Conservation (phyloP, 2,888 invertebrate genomes). For the Sarcophaga rosellei region DNA sequence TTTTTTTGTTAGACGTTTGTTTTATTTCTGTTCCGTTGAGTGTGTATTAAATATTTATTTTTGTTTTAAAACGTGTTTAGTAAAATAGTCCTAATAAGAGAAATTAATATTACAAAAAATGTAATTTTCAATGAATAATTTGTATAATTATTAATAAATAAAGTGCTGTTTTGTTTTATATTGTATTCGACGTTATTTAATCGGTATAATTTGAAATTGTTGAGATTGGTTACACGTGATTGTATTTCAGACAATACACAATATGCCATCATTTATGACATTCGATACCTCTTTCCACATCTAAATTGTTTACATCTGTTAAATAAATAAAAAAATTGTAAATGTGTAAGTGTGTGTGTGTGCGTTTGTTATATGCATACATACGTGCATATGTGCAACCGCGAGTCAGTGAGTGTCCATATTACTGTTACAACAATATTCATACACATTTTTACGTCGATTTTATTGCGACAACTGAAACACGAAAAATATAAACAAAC, state of each 20-base stretch:
- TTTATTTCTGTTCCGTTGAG: constrained; percentile 16
- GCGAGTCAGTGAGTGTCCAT: too few relatives aligned
- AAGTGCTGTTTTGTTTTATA: constrained; percentile 8
- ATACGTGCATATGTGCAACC: neutral
- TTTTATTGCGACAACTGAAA: too few relatives aligned
- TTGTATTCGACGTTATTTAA: constrained; percentile 27
- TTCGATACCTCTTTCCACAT: constrained; percentile 36
- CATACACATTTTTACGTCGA: too few relatives aligned
- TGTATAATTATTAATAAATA: too few relatives aligned
- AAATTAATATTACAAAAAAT: too few relatives aligned
- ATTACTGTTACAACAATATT: neutral
- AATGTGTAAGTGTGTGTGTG: neutral
- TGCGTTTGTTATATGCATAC: neutral
- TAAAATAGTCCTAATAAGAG: neutral
- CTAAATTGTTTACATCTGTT: neutral
- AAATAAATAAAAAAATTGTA: neutral
- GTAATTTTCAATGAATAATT: too few relatives aligned
- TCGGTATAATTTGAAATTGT: constrained; percentile 61
- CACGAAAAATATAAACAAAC: too few relatives aligned
- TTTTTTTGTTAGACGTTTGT: constrained; percentile 15
- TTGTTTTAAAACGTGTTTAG: constrained; percentile 1
- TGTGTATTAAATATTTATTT: constrained; percentile 6
- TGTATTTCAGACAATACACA: constrained; percentile 13
- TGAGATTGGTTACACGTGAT: constrained; percentile 66
- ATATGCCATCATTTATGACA: constrained; percentile 12